Conservation (phyloP, 1,140 invertebrate genomes). For the Zaprionus kolodkinae region DNA sequence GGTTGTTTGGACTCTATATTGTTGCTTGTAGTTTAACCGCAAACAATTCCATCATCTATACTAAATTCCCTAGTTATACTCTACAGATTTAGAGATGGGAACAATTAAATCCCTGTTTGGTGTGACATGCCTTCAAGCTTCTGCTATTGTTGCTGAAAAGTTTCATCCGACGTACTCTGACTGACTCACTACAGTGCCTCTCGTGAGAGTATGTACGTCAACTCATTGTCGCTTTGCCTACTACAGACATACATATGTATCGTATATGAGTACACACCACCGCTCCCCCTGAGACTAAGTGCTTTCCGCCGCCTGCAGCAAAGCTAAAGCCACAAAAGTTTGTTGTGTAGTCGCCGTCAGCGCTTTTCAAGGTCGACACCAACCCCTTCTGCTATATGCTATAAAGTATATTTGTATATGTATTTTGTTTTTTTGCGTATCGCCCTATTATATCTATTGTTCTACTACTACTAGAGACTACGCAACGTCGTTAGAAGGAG, state of each 20-base stretch:
- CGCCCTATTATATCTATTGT: constrained; percentile 26
- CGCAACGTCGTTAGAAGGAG: constrained; percentile 8
- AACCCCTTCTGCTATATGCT: constrained; percentile 25
- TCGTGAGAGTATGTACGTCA: neutral
- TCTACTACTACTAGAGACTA: constrained; percentile 3
- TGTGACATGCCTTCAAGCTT: no score
- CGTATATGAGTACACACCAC: neutral
- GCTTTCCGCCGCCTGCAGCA: constrained; percentile 7
- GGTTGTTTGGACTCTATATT: neutral
- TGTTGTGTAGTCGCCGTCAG: constrained; percentile 28
- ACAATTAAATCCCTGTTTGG: neutral
- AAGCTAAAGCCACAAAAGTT: constrained; percentile 21
- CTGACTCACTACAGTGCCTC: constrained; percentile 1
- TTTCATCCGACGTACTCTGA: constrained; percentile 16
- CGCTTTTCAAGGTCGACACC: constrained; percentile 43
- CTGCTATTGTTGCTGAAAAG: neutral
- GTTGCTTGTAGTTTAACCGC: no score
- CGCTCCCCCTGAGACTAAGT: constrained; percentile 19
- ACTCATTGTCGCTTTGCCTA: neutral
- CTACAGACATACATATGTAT: neutral
- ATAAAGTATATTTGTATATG: constrained; percentile 19
- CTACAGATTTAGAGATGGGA: neutral
- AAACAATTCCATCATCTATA: neutral
- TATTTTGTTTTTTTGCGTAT: constrained; percentile 33
- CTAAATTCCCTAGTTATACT: neutral